Evolutionary conservation across 2,888 invertebrate species (phyloP).

Genomic region (Microchrysa polita): DNA sequence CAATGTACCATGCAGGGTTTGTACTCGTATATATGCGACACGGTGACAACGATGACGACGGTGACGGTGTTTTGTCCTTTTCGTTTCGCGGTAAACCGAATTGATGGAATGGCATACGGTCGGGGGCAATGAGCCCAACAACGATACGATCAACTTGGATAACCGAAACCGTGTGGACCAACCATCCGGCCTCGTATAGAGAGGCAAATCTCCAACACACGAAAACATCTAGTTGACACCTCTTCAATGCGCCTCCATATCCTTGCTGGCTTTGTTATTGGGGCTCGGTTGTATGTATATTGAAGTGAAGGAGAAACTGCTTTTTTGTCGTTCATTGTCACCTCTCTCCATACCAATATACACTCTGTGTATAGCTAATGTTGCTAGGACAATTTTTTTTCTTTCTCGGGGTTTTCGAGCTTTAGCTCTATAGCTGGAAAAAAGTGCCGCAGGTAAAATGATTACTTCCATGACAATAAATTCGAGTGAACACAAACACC

Average conservation of each 20-base stretch:
- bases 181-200: no score
- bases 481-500: slow-evolving; percentile 23
- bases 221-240: not conserved
- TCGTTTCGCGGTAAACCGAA: not conserved
- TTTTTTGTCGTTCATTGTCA: slow-evolving; percentile 10
- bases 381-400: not conserved
- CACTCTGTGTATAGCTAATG: not conserved
- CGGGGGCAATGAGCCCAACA: not conserved
- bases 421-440: slow-evolving; percentile 13
- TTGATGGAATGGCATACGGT: not conserved
- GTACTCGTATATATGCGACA: no score
- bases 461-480: slow-evolving; percentile 32
- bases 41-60: no score
- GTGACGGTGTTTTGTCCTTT: not conserved
- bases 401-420: not conserved
- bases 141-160: no score
- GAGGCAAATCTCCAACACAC: not conserved
- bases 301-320: not conserved
- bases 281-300: no score
- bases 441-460: slow-evolving; percentile 33
- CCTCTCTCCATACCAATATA: no score
- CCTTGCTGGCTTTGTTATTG: slow-evolving; percentile 8
- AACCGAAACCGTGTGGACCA: not conserved
- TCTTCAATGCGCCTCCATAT: not conserved
- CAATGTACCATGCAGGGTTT: not conserved